Percentiles rank a stretch among this genome's conserved stretches.
These are phyloP conservation scores for Leucopternis melanops DNA, from an alignment of 2,113 vertebrate genomes.

Conservation along the genomic window DNA sequence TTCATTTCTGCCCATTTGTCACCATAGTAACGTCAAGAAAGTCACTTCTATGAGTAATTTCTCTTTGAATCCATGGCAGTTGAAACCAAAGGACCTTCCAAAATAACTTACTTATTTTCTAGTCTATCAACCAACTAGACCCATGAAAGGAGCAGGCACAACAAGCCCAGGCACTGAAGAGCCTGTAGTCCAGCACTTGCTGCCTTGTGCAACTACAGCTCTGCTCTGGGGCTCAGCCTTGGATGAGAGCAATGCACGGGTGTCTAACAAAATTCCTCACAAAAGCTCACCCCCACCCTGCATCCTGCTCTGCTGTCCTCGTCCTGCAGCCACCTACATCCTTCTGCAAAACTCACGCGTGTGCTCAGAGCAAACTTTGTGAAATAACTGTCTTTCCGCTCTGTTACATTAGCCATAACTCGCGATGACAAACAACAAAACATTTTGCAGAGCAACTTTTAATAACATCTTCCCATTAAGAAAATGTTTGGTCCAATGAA, in stretches of 20 bases:
- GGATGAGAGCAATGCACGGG: fast-evolving
- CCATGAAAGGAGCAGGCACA: not conserved
- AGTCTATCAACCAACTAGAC: not conserved
- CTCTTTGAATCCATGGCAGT: not conserved
- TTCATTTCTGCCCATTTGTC: too few relatives aligned
- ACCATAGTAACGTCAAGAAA: too few relatives aligned
- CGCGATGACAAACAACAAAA: not conserved
- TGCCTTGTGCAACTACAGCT: not conserved
- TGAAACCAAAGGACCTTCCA: not conserved
- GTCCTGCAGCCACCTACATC: not conserved
- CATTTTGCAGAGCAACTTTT: not conserved
- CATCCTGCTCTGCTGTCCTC: not conserved
- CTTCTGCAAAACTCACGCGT: not conserved
- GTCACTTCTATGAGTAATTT: not conserved
- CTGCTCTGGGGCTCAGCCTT: not conserved
- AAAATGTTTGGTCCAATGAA: not conserved
- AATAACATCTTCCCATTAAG: not conserved
- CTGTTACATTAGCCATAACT: fast-evolving
- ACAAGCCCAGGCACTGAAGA: not conserved
- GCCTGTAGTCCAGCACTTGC: not conserved
- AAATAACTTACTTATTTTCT: not conserved
- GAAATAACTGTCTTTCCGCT: too few relatives aligned
- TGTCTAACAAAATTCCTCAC: not conserved
- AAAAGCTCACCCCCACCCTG: not conserved
- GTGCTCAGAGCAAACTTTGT: not conserved